Evolutionary conservation across 2,888 invertebrate genomes (phyloP), one percentile per base, ranked within the genome.

Genomic region (Ferrisia virgata): DNA sequence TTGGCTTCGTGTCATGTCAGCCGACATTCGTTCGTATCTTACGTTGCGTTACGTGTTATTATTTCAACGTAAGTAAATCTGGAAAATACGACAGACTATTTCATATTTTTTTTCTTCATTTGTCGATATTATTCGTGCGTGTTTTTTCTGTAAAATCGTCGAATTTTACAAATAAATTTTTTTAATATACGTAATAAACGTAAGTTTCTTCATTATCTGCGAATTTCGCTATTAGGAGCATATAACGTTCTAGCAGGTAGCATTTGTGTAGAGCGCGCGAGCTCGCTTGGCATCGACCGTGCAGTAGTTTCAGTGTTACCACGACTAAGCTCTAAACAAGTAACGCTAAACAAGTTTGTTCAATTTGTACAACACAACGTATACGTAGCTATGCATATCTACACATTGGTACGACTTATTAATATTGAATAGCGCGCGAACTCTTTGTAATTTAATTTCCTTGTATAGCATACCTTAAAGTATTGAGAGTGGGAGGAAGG

Each of bases 201-300:
- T 40, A 72, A 82, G 82, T 82, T 82, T 82, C 82, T 82, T 82
- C 82, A 82, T 82, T 82, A 82, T 82, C 72, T 40, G 69, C 69
- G 82, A 82, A 82, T 82, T 82, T 82, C 64, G 69, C 69, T 82
- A 58, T 22, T n/a, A 72, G 82, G 82, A 31, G 6, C 28, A 31
- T 43, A 82, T 69, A 31, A 82, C 22, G 2, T 31, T 15, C 15
- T 25, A n/a, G 43, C 18, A 33, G 82, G 58, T 81, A 22, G 8
- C 36, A 36, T 36, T 39, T 3, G n/a, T 15, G 47, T 5, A 43
- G 33, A 6, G 28, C 22, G 33, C 22, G 33, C 31, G 36, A 2
- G 9, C 22, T 13, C 8, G 25, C 1, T 33, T 69, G 2, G 9
- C 28, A 6, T 8, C 1, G 47, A 18, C 6, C 2, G 47, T n/a